phyloP scores from a whole-genome alignment of 1,140 invertebrate genomes.

The Cephus cinctus region DNA sequence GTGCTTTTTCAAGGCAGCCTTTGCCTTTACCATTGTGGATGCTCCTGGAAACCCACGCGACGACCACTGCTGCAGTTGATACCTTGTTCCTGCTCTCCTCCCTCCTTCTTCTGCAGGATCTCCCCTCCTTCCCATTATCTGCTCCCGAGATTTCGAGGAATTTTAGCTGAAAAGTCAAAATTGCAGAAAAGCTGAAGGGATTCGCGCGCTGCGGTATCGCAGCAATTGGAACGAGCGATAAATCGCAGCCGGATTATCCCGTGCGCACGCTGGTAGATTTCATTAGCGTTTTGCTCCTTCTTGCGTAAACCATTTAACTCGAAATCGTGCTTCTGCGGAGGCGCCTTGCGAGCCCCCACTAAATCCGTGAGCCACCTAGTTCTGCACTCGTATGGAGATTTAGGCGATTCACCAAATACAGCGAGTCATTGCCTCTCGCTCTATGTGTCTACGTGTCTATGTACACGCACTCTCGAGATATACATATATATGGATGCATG shows the following conservation, averaged over 20 bases:
- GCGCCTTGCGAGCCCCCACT: constrained; percentile 48
- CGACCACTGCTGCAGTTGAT: constrained; percentile 9
- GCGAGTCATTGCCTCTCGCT: too few species aligned
- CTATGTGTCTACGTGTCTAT: too few species aligned
- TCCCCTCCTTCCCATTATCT: background rate
- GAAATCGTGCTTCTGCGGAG: constrained; percentile 52
- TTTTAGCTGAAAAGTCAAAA: background rate
- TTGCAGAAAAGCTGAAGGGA: background rate
- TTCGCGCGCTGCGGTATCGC: background rate
- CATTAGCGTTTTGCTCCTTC: constrained; percentile 55
- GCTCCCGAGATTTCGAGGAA: constrained; percentile 21
- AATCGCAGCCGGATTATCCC: constrained; percentile 36
- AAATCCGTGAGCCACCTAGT: constrained; percentile 33
- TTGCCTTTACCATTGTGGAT: constrained; percentile 13
- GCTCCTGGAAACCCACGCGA: constrained; percentile 10
- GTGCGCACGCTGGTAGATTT: constrained; percentile 29
- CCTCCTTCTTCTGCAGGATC: background rate
- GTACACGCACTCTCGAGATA: too few species aligned
- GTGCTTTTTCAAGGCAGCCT: background rate
- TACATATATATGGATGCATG: too few species aligned
- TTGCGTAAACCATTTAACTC: constrained; percentile 57
- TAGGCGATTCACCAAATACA: too few species aligned
- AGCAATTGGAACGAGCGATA: constrained; percentile 46
- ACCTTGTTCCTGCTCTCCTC: constrained; percentile 5
- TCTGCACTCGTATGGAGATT: background rate